Conservation (phyloP, 2,797 vertebrate genomes). For the Gymnoscopelus braueri region DNA sequence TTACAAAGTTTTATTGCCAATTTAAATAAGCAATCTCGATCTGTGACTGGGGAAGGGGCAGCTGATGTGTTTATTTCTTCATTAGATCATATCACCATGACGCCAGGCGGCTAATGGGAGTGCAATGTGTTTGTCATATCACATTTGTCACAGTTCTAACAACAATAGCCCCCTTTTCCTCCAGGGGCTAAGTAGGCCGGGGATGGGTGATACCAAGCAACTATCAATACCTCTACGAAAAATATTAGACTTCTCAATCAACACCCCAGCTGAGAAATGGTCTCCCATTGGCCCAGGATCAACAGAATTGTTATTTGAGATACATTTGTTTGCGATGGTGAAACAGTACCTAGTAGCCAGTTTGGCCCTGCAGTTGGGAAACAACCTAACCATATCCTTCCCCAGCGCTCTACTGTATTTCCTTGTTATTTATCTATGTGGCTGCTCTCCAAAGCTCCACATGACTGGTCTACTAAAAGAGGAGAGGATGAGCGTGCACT, state of each 20-base stretch:
- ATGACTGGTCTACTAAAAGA: constrained; percentile 20
- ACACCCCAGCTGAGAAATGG: neutral
- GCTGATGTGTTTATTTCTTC: constrained; percentile 5
- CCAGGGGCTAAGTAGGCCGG: neutral
- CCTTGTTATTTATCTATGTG: constrained; percentile 19
- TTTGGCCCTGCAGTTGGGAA: constrained; percentile 5
- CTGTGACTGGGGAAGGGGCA: constrained; percentile 6
- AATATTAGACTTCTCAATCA: neutral
- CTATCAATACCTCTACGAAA: constrained; percentile 2
- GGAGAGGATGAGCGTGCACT: neutral
- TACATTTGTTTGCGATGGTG: neutral
- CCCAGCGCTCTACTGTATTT: neutral
- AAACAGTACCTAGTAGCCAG: neutral
- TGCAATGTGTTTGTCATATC: neutral
- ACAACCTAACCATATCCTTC: neutral
- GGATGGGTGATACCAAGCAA: constrained; percentile 3
- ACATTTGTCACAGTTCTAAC: too few species aligned
- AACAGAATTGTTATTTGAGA: neutral
- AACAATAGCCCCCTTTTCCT: neutral
- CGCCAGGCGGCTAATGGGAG: neutral
- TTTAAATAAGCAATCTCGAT: neutral
- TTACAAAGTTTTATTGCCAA: neutral
- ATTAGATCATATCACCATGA: neutral
- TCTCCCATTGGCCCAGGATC: neutral
- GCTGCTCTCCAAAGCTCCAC: constrained; percentile 25